Conservation (phyloP, 2,113 vertebrate genomes). For the Butorides virescens region DNA sequence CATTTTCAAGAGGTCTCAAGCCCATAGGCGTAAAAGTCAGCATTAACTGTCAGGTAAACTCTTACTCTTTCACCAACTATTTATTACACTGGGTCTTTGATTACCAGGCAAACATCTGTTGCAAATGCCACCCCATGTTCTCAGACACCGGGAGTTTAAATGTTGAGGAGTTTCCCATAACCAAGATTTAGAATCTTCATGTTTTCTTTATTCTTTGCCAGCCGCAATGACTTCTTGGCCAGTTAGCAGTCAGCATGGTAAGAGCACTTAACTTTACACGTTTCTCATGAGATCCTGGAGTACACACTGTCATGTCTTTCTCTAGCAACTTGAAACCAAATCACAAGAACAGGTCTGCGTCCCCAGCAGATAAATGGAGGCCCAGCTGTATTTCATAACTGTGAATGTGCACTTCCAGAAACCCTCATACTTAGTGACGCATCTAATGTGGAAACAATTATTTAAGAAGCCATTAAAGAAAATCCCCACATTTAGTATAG, state of each 20-base stretch:
- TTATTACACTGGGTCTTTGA: background rate
- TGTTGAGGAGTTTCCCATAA: background rate
- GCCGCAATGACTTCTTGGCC: background rate
- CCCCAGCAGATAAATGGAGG: background rate
- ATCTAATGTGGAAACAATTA: background rate
- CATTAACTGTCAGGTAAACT: background rate
- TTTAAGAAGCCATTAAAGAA: background rate
- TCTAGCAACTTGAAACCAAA: background rate
- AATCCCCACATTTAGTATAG: background rate
- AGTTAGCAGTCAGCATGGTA: background rate
- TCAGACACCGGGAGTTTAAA: background rate
- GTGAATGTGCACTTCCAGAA: background rate
- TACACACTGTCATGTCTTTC: background rate
- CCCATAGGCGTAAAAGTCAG: background rate
- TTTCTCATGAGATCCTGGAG: background rate
- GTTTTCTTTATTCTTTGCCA: background rate
- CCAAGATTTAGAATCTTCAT: background rate
- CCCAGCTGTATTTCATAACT: background rate
- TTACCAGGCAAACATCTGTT: background rate
- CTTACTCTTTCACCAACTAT: background rate
- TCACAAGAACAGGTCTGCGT: background rate
- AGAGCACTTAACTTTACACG: background rate
- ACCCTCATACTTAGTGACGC: background rate
- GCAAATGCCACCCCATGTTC: background rate
- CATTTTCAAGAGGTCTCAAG: background rate